Evolutionary conservation across 1,140 invertebrate species (phyloP).

Genomic region (Platorchestia sp.): DNA sequence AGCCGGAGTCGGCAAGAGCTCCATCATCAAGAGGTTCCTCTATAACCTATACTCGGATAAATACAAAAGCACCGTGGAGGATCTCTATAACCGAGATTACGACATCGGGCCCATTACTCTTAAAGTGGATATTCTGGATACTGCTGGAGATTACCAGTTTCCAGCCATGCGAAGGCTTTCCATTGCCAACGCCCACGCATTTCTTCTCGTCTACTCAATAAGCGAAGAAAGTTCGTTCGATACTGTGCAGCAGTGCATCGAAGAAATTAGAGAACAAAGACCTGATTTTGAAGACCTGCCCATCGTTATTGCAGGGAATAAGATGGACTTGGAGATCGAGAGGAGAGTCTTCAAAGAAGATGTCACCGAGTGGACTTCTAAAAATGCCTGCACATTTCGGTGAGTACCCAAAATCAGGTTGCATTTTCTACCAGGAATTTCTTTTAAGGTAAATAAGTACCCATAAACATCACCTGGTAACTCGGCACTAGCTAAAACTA

Average conservation of each 20-base stretch:
- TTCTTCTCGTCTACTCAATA: constrained; percentile 90
- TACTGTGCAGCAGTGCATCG: constrained; percentile 83
- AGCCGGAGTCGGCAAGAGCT: constrained; percentile 87
- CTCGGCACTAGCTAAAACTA: too few relatives aligned
- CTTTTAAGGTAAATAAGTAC: not conserved
- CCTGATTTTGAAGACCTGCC: constrained; percentile 81
- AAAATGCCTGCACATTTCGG: constrained; percentile 69
- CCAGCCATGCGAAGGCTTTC: constrained; percentile 85
- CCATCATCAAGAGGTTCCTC: constrained; percentile 88
- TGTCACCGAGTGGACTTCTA: constrained; percentile 70
- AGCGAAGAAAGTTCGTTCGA: constrained; percentile 82
- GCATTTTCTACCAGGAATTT: not conserved
- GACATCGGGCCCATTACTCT: constrained; percentile 81
- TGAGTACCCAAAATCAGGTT: constrained; percentile 35
- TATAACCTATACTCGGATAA: constrained; percentile 86
- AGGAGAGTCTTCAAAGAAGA: constrained; percentile 68
- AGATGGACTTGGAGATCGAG: constrained; percentile 77
- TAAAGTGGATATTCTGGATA: constrained; percentile 90
- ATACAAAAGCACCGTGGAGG: constrained; percentile 90
- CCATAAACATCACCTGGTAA: too few relatives aligned
- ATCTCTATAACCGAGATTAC: constrained; percentile 89
- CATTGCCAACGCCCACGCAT: constrained; percentile 90
- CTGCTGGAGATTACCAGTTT: constrained; percentile 88
- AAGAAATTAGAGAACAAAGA: constrained; percentile 74
- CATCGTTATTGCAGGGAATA: constrained; percentile 89